A percentile compares a stretch with the other conserved stretches of the same genome.
Evolutionary conservation across 2,797 vertebrate genomes (phyloP).

Genomic region (Poeciliopsis gracilis): DNA sequence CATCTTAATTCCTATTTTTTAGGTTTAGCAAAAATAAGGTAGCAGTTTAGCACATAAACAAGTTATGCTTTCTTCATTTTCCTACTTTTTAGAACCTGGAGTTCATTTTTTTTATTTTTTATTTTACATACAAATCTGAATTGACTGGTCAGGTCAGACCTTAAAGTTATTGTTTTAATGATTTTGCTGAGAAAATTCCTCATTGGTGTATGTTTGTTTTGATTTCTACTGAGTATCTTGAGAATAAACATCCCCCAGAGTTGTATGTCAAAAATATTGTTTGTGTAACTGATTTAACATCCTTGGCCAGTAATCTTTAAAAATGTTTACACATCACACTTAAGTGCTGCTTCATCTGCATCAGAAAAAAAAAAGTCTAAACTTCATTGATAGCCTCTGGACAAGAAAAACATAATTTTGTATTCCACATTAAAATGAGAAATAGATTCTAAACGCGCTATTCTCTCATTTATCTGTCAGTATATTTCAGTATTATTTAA

Average conservation of each 20-base stretch:
- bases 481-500: neutral
- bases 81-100: neutral
- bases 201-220: too few species aligned
- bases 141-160: neutral
- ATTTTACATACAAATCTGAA: too few species aligned
- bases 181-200: too few species aligned
- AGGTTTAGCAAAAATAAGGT: too few species aligned
- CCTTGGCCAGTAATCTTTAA: too few species aligned
- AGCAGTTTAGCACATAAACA: too few species aligned
- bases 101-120: neutral
- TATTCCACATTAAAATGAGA: neutral
- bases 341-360: neutral
- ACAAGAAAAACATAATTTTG: neutral
- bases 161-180: neutral
- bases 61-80: too few species aligned
- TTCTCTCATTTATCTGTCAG: neutral
- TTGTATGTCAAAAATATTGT: too few species aligned
- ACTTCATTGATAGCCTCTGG: neutral
- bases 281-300: too few species aligned
- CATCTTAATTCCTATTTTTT: too few species aligned
- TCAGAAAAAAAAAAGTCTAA: neutral
- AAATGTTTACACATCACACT: too few species aligned
- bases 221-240: neutral
- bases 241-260: neutral
- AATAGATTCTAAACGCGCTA: neutral